phyloP scores from a whole-genome alignment of 2,797 vertebrate species.

The Ptychobarbus kaznakovi region DNA sequence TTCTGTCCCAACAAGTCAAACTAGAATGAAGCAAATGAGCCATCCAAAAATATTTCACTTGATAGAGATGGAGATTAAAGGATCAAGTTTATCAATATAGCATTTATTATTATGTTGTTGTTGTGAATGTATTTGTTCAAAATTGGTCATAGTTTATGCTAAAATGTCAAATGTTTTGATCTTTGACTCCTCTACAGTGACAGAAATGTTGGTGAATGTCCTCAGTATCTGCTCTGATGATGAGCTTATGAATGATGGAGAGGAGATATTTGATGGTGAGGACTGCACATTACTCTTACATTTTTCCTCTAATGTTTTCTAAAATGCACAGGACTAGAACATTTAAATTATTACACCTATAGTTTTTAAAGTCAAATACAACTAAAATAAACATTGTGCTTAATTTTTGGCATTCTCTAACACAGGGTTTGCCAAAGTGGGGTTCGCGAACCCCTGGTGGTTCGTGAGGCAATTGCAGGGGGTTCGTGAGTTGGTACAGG shows the following conservation, averaged over 20 bases:
- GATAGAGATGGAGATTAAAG: background rate
- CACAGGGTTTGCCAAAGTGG: background rate
- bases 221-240: conserved; percentile 98
- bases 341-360: background rate
- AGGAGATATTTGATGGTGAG: conserved; percentile 94
- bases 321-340: background rate
- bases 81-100: background rate
- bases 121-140: conserved; percentile 1
- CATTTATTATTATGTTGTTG: background rate
- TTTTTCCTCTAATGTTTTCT: background rate
- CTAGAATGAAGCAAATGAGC: background rate
- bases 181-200: conserved; percentile 79
- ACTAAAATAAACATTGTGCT: background rate
- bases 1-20: background rate
- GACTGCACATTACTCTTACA: background rate
- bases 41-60: background rate
- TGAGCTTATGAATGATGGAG: conserved; percentile 93
- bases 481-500: too few relatives aligned
- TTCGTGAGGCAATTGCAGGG: too few relatives aligned
- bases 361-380: background rate
- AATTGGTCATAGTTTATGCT: background rate
- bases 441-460: too few relatives aligned
- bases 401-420: background rate
- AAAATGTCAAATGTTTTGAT: conserved; percentile 8
- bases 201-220: conserved; percentile 98